Evolutionary conservation across 37 sponge, comb jelly and placozoan genomes (phyloP), one percentile per base, ranked within the genome.

Genomic region (Oopsacas minuta): DNA sequence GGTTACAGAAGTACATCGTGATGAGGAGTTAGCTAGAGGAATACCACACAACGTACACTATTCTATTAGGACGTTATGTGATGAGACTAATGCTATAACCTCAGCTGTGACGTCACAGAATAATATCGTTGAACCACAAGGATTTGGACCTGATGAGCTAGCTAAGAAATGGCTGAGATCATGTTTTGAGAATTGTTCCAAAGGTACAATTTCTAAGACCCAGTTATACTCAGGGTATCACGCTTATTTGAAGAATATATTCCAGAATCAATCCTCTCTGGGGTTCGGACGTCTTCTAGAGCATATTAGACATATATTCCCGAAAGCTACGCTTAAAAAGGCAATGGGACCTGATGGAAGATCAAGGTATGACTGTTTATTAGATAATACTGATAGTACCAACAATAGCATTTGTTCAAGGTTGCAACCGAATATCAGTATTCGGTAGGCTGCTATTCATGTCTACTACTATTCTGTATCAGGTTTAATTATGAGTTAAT

Each of bases 171-270:
- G 75, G 75, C 75, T 61, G 22, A 25, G 20, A 5, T 10, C 75
- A 5, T 61, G 75, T 61, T 61, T 61, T 34, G 75, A 61, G 75
- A 61, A 5, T 5, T 61, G 75, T 61, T 7, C 30, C 75, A 12
- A 20, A 20, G 75, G 75, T 5, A 61, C 75, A 32, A n/a, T 61
- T 5, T 61, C 75, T 61, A 61, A 61, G 75, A 61, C 75, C 28
- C 75, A 61, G 75, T n/a, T 61, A 10, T 61, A 61, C 75, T 61
- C 75, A 3, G 75, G 75, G 5, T 61, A 61, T 34, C 75, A 61
- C 30, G 28, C 20, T 34, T 61, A 61, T n/a, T 34, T 61, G 5
- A 61, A 61, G 75, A 61, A 61, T 61, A n/a, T 61, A 10, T 61
- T 20, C 22, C 75, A 61, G 75, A 61, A 32, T 3, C 75, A 61